Evolutionary conservation across 1,140 invertebrate genomes (phyloP).

Genomic region (Orchestia grillus): DNA sequence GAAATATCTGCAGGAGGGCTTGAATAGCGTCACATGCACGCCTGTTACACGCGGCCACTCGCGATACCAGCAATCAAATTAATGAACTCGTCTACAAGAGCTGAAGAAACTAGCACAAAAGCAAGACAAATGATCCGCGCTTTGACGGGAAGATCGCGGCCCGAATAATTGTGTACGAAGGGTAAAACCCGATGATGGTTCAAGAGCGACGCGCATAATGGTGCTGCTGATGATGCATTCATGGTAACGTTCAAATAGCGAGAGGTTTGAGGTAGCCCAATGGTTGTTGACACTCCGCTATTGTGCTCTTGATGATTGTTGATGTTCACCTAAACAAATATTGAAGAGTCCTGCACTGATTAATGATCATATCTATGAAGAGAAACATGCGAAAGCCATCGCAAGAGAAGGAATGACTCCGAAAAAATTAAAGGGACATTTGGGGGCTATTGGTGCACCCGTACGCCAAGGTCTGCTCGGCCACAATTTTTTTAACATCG

Average conservation of each 20-base stretch:
- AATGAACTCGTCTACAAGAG: constrained; percentile 46
- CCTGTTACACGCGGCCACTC: not conserved
- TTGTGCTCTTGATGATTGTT: constrained; percentile 34
- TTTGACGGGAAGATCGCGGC: not conserved
- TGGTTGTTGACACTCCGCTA: constrained; percentile 47
- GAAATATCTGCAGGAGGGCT: not conserved
- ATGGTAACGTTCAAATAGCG: not conserved
- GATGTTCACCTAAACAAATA: constrained; percentile 47
- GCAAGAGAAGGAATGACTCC: not conserved
- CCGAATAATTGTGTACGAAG: not conserved
- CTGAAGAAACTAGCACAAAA: constrained; percentile 24
- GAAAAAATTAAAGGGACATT: not conserved
- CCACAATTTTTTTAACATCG: not conserved
- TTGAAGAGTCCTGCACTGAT: constrained; percentile 26
- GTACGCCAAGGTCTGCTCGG: no score
- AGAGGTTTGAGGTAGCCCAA: constrained; percentile 2
- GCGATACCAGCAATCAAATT: not conserved
- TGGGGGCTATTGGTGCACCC: not conserved
- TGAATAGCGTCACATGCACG: constrained; percentile 16
- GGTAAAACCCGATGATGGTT: not conserved
- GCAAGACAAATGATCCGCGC: constrained; percentile 22
- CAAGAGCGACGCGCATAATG: not conserved
- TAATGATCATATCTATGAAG: not conserved
- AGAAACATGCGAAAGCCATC: not conserved
- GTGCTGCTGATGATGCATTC: constrained; percentile 34